Evolutionary conservation across 2,888 invertebrate genomes (phyloP), one percentile per base, ranked within the genome.

Genomic region (Sipunculus nudus): DNA sequence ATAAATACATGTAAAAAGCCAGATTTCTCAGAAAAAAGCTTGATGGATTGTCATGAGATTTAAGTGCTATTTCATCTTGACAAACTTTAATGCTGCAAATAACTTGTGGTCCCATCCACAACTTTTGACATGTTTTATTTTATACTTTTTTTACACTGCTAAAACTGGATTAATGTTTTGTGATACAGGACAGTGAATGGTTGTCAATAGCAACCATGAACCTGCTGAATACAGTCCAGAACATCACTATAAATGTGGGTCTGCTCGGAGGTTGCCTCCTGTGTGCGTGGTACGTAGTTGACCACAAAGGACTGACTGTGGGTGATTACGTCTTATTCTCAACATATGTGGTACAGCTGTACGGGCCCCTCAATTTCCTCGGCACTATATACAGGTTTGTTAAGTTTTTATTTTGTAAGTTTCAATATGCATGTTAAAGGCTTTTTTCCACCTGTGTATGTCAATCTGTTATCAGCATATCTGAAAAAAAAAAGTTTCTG

Each of bases 261-360:
- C 85, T 97, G 23, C 83, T 96, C 38, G 88, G 89, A 38, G 95
- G 95, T 0, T 65, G 58, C 25, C 31, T 70, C 16, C 61, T 70
- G 41, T 93, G 94, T 78, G 91, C 94, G 0, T 89, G 91, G 71
- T 88, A 94, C 87, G 93, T 95, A n/a, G n/a, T n/a, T n/a, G n/a
- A n/a, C 23, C 91, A 91, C 0, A 54, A 67, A 19, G 61, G 88
- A 8, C 85, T 95, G 35, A 92, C 92, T 0, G 91, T 95, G 23
- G 96, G 97, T 32, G 95, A 96, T 80, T 97, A 96, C 81, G 93
- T 95, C 1, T 87, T 97, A 13, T 96, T 96, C 84, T 91, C 94
- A 0, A 91, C 93, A 3, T 97, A 97, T 75, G 90, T 96, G 21
- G 89, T 94, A 66, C 96, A 84, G 68, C 85, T 97, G 21, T 96